Conservation (phyloP, 2,888 invertebrate species). For the Erpobdella octoculata region DNA sequence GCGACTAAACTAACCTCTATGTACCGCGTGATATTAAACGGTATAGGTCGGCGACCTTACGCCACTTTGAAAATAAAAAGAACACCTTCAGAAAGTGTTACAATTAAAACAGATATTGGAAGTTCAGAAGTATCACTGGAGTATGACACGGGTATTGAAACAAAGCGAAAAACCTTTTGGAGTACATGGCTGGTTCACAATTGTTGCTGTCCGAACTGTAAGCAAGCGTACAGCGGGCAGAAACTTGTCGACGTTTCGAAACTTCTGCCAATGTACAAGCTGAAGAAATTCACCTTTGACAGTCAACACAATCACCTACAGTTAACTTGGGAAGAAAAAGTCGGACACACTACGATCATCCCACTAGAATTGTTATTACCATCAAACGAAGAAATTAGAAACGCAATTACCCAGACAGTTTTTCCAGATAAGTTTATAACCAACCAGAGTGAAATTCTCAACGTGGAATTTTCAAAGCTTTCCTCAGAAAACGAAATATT, state of each 20-base stretch:
- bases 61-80: not conserved
- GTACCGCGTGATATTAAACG: too few relatives aligned
- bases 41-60: too few relatives aligned
- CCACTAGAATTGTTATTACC: not conserved
- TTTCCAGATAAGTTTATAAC: not conserved
- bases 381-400: too few relatives aligned
- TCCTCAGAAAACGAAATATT: conserved; percentile 1
- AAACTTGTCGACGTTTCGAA: conserved; percentile 21
- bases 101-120: not conserved
- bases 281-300: conserved; percentile 27
- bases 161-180: not conserved
- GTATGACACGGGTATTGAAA: not conserved
- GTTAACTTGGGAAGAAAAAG: conserved; percentile 7
- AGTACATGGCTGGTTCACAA: conserved; percentile 34
- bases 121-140: not conserved
- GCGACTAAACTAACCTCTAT: too few relatives aligned
- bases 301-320: not conserved
- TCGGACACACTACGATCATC: not conserved
- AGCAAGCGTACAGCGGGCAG: conserved; percentile 37
- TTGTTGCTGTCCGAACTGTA: conserved; percentile 33
- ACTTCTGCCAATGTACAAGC: conserved; percentile 33
- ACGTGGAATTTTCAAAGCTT: not conserved
- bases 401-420: not conserved
- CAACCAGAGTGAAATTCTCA: not conserved
- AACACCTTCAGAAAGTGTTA: not conserved